Evolutionary conservation across 2,113 vertebrate genomes (phyloP), one percentile per base, ranked within the genome.

Genomic region (Neotoma lepida): DNA sequence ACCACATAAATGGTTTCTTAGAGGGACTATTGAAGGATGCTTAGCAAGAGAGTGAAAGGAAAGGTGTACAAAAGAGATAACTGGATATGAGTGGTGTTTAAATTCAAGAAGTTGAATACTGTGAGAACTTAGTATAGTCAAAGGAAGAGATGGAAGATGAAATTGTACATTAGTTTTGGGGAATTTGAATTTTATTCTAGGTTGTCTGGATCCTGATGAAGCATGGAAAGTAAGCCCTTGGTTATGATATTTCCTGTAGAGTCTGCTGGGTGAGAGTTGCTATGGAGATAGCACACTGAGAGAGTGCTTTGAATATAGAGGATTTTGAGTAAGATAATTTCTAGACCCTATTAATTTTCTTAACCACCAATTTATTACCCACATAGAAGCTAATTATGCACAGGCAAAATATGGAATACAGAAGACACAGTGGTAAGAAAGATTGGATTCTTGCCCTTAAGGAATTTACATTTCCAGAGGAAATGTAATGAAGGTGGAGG

Each of bases 331-430:
- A 87, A 73, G 58, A 77, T 71, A 54, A 51, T 86, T 89, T 86
- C 17, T 93, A 66, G 39, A 33, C 5, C 35, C 74, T 44, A 49
- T 77, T 74, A 74, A 74, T 74, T 74, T 46, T 77, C 28, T 49
- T 33, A 95, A 66, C 30, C 24, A 77, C 28, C 9, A 10, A 46
- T 51, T 26, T 28, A 41, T 74, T 54, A 18, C 14, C 28, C 77
- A 46, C 64, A 44, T 35, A 94, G 58, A 86, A 61, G n/a, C 70
- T 93, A 66, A 80, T 85, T 86, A 44, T 86, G 28, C 70, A 49
- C 80, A 89, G 51, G 51, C 49, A 39, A 56, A 82, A 24, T 51
- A 49, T 28, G 39, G 26, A 71, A 20, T 64, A 76, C 30, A 64
- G 26, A 81, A 41, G 33, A 85, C 70, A 88, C 41, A 61, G 46